Percentiles rank a stretch among this genome's conserved stretches.
Evolutionary conservation across 2,797 vertebrate species (phyloP).

Genomic region (Hemitrygon akajei): DNA sequence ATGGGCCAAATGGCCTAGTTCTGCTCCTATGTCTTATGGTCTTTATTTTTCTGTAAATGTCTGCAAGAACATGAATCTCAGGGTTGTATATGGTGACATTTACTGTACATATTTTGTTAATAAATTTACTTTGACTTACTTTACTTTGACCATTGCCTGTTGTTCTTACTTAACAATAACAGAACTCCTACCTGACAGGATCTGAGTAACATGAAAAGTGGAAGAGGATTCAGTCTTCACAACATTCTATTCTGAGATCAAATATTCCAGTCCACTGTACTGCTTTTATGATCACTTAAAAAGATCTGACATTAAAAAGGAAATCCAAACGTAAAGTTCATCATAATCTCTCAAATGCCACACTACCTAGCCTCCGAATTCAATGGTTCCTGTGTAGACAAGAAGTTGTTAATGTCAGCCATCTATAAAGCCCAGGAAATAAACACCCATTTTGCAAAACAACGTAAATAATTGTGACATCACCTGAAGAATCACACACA

Average conservation of each 20-base stretch:
- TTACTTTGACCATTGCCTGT: not conserved
- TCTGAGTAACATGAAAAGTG: not conserved
- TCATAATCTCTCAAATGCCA: not conserved
- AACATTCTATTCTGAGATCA: not conserved
- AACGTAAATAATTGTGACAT: not conserved
- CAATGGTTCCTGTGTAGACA: not conserved
- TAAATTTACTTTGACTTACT: no score
- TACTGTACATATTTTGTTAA: no score
- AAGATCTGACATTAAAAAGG: not conserved
- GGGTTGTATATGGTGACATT: no score
- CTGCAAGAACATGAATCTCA: no score
- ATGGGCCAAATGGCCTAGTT: no score
- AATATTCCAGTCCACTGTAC: not conserved
- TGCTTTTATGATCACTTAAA: not conserved
- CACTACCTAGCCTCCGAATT: not conserved
- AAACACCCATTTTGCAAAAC: not conserved
- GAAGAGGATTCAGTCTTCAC: not conserved
- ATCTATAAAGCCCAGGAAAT: not conserved
- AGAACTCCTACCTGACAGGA: not conserved
- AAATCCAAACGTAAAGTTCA: not conserved
- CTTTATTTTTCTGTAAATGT: no score
- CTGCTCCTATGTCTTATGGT: no score
- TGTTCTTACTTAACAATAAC: not conserved
- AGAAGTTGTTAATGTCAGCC: not conserved
- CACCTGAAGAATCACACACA: not conserved